Base-by-base conservation (phyloP, 1,140 invertebrate genomes). In the Drosophila equinoxialis region DNA sequence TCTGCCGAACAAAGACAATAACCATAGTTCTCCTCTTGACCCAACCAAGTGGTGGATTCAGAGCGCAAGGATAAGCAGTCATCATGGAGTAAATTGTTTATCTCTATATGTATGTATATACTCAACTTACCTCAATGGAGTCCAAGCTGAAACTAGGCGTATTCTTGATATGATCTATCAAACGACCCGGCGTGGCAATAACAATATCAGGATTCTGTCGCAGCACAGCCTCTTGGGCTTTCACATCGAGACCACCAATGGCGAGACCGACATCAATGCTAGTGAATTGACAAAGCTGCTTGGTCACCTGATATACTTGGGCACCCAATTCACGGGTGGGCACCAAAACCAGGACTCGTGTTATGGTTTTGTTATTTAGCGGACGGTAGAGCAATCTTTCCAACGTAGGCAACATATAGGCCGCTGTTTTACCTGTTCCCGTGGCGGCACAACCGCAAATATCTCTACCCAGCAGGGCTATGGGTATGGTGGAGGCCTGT, bases 391-490 rank as follows among this genome's bases (percentile, higher is more conserved):
- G 92, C 61, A 99, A 93, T 77, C 99, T 94, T 93, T 99, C 99
- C 23, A 99, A 91, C 33, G 98, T 98, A 3, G 99, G 99, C 71
- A 99, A 93, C 97, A 99, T 99, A 91, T 99, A 99, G 0, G 98
- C 98, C 0, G 98, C 97, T 2, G 99, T 99, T 94, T 99, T 99
- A 35, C 98, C 98, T 6, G 98, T 99, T 42, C 98, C 99, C 0
- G 99, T 99, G 2, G 98, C 97, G 23, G 86, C 90, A 73, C 90
- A 92, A 11, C 91, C 92, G 51, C 91, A 92, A 59, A 92, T 91
- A 61, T 92, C 90, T n/a, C 92, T 82, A 93, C 95, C 95, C 79
- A 97, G 93, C 37, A 99, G 93, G 23, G 98, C 98, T 8, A 99
- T 94, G 0, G 99, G 99, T 81, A 99, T 98, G 0, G 98, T 98